Conservation (phyloP, 2,888 invertebrate genomes). For the Frankliniella fusca region DNA sequence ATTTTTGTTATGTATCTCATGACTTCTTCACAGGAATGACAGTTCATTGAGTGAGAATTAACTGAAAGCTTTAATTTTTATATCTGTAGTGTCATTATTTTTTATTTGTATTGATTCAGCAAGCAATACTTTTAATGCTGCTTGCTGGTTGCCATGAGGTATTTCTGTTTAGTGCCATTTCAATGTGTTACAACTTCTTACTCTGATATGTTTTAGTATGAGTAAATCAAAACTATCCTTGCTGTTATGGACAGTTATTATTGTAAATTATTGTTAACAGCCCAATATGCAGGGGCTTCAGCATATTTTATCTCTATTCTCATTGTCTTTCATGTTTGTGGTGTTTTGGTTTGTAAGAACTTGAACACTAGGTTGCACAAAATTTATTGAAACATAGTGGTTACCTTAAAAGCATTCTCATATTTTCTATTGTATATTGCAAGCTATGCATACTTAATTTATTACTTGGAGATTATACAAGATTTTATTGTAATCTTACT, state of each 20-base stretch:
- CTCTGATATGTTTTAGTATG: neutral
- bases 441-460: conserved; percentile 7
- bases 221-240: conserved; percentile 12
- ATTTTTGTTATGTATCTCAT: conserved; percentile 20
- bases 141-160: neutral
- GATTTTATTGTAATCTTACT: too few relatives aligned
- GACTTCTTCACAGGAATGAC: conserved; percentile 19
- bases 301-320: neutral
- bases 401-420: conserved; percentile 22
- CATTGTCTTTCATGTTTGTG: conserved; percentile 22
- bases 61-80: conserved; percentile 22
- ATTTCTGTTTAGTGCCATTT: neutral
- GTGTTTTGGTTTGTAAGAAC: neutral
- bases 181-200: conserved; percentile 1
- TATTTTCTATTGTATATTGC: conserved; percentile 27
- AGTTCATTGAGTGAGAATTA: conserved; percentile 1
- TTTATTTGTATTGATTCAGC: neutral
- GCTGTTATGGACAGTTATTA: neutral
- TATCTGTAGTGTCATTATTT: conserved; percentile 2
- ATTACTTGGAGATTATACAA: conserved; percentile 8
- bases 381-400: conserved; percentile 28
- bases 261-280: neutral
- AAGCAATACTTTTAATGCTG: neutral
- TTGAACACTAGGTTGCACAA: conserved; percentile 19
- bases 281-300: neutral